A percentile compares a stretch with the other conserved stretches of the same genome.
These are phyloP conservation scores for Colletes collaris DNA, from an alignment of 2,888 invertebrate species.

Conservation along the genomic window DNA sequence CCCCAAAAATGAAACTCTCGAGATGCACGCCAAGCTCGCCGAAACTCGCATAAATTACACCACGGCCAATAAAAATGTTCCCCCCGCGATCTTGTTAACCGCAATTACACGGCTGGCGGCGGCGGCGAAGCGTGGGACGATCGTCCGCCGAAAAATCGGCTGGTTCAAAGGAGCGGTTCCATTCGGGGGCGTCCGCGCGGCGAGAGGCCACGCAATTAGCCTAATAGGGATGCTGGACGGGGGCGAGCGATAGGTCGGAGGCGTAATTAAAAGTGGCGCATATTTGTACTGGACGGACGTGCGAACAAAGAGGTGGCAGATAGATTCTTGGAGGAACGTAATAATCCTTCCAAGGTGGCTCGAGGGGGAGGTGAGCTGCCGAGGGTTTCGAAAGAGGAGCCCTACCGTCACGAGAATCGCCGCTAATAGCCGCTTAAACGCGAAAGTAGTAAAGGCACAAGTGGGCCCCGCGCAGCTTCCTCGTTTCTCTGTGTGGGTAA, in stretches of 20 bases:
- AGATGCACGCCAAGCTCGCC: neutral
- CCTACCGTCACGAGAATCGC: conserved; percentile 66
- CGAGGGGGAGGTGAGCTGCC: neutral
- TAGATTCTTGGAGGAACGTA: conserved; percentile 64
- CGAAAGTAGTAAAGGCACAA: conserved; percentile 70
- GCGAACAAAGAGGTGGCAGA: conserved; percentile 70
- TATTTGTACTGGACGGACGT: conserved; percentile 66
- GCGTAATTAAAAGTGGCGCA: conserved; percentile 64
- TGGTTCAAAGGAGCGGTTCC: conserved; percentile 21
- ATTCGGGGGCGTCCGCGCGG: conserved; percentile 2
- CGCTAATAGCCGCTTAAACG: conserved; percentile 74
- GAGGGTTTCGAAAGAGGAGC: conserved; percentile 2
- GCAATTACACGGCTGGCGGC: conserved; percentile 38
- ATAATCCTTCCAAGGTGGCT: conserved; percentile 46
- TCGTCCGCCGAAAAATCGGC: conserved; percentile 26
- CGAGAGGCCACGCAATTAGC: conserved; percentile 21
- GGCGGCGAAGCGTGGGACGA: conserved; percentile 5
- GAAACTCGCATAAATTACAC: conserved; percentile 29
- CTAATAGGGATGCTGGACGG: conserved; percentile 14
- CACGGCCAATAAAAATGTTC: conserved; percentile 29
- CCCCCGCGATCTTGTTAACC: conserved; percentile 34
- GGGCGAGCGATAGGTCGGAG: conserved; percentile 10
- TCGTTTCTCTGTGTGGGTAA: neutral
- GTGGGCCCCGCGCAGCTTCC: conserved; percentile 48
- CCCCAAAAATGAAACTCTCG: neutral